Base-by-base conservation (phyloP, 2,797 vertebrate genomes). In the Diplodus sargus region DNA sequence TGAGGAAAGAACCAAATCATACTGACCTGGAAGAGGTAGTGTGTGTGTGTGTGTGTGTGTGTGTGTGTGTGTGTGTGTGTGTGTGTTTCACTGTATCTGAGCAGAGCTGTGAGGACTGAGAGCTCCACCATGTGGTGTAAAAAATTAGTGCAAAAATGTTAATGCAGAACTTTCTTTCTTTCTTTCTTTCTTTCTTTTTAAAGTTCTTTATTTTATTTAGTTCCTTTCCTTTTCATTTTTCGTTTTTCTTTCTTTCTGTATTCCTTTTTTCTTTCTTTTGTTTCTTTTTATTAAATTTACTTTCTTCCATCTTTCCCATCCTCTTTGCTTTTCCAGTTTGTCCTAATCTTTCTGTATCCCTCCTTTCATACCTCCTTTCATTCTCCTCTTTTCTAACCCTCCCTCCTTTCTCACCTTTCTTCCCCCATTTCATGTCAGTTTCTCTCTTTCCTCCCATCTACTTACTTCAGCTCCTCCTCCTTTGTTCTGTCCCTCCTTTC, bases 71-170 rank as follows among this genome's bases (percentile, higher is more conserved):
- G 48, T 43, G 57, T 28, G 25, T 25, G 34, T 49, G 56, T 61
- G 28, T 28, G 3, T 25, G 25, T 47, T 10, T 67, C 17, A 10
- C 17, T 75, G 12, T 45, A 4, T 52, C 16, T 42, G 59, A 28
- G 48, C 1, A 4, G 9, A 57, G 43, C 54, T 62, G 11, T 73
- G 70, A 81, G 76, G 76, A 62, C 23, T 34, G 12, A 81, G 51
- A 78, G 85, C 82, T 62, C 86, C 84, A 56, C 81, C 79, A 0
- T 83, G 87, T 90, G 87, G 86, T 17, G 30, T 5, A 54, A 7
- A 49, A 47, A 5, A 43, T 15, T 15, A 70, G 0, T 85, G 57
- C 73, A 79, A 13, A 25, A 0, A 25, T 64, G 23, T 70, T 3
- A 8, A n/a, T 28, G 15, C 15, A 9, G 13, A 20, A 18, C 6